Percentiles rank a stretch among this genome's conserved stretches.
Conservation (phyloP, 2,113 vertebrate species). For the Ceyx cyanopectus region DNA sequence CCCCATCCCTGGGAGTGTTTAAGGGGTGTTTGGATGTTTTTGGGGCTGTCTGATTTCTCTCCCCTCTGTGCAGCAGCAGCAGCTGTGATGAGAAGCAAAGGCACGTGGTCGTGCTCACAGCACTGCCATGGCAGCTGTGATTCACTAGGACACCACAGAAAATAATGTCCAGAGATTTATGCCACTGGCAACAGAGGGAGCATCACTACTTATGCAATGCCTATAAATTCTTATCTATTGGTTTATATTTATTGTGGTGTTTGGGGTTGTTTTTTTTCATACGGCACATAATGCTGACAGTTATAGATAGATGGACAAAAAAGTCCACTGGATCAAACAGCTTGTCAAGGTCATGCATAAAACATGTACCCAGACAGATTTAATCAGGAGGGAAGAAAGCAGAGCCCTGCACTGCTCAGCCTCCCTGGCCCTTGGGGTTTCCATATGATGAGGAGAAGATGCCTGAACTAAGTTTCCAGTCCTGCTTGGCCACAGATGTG, state of each 20-base stretch:
- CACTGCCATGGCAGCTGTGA: neutral
- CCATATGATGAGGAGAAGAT: neutral
- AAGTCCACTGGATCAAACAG: neutral
- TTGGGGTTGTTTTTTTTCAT: neutral
- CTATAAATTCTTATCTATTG: neutral
- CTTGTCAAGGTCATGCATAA: neutral
- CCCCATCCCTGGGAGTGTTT: no score
- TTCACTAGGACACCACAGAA: neutral
- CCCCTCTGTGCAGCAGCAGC: fast-evolving
- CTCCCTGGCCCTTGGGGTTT: neutral
- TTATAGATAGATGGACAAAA: neutral
- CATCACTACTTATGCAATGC: neutral
- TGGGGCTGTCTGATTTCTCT: neutral
- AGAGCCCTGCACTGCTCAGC: neutral
- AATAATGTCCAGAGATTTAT: neutral
- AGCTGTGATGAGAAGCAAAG: fast-evolving
- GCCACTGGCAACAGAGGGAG: neutral
- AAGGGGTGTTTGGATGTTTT: neutral
- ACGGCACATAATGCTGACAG: neutral
- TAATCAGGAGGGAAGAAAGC: neutral
- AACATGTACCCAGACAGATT: neutral
- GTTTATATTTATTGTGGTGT: neutral
- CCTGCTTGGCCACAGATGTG: neutral
- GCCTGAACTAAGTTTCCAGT: neutral
- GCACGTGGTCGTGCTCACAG: fast-evolving